phyloP scores from a whole-genome alignment of 2,888 invertebrate genomes.

The Parnassius glacialis region DNA sequence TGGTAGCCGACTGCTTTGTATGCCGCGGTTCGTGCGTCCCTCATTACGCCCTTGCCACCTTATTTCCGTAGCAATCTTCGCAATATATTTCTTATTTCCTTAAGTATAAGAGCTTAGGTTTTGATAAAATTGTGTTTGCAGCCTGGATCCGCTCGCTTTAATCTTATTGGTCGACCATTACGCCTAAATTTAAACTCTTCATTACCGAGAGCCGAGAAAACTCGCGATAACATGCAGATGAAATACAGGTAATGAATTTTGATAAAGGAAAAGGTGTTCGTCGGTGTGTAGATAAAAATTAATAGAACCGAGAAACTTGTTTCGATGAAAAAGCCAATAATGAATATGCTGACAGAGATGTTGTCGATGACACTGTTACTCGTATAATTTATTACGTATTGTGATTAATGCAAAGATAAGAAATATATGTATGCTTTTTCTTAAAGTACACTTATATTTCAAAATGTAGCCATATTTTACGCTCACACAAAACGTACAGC shows the following conservation, averaged over 20 bases:
- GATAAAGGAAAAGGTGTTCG: conserved; percentile 57
- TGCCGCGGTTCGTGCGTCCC: conserved; percentile 76
- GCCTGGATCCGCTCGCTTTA: conserved; percentile 72
- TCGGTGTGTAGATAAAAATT: conserved; percentile 49
- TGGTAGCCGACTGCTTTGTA: conserved; percentile 80
- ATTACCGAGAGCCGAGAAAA: conserved; percentile 78
- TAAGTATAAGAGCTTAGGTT: conserved; percentile 33
- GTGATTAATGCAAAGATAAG: conserved; percentile 35
- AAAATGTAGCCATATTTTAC: conserved; percentile 22
- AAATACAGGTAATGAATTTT: conserved; percentile 75
- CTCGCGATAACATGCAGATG: conserved; percentile 71
- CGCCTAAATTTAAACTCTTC: conserved; percentile 81
- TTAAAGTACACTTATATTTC: conserved; percentile 28
- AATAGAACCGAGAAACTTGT: conserved; percentile 47
- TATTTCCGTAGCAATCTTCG: conserved; percentile 31
- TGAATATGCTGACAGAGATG: conserved; percentile 47
- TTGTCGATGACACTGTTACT: conserved; percentile 46
- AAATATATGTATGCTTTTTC: conserved; percentile 32
- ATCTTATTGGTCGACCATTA: conserved; percentile 81
- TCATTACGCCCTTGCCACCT: conserved; percentile 66
- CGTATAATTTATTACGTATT: conserved; percentile 42
- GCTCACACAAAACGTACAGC: conserved; percentile 19
- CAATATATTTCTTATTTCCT: conserved; percentile 43
- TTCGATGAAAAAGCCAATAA: conserved; percentile 47
- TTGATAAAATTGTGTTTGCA: conserved; percentile 40